Evolutionary conservation across 2,797 vertebrate species (phyloP), one percentile per base, ranked within the genome.

Genomic region (Melanotaenia parkinsoni): DNA sequence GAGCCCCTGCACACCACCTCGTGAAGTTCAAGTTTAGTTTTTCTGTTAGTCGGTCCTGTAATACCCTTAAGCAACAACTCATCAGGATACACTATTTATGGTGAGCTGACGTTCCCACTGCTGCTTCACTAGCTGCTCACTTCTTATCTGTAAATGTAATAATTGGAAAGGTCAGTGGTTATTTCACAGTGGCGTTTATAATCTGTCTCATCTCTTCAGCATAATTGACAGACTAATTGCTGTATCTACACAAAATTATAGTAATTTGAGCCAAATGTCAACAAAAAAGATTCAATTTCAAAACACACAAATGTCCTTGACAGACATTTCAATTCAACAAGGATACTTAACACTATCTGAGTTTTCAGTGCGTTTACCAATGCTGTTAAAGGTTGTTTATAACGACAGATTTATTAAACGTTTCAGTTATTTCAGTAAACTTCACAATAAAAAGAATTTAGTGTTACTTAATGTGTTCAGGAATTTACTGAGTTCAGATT

Each of bases 31-130:
- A 86, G 79, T 81, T 82, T 78, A 68, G 73, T 72, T 86, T 89
- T 80, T 74, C 83, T 5, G 32, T 32, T 82, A 93, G 72, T 59
- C 5, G 4, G 81, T 82, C 78, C 79, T 90, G 63, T 88, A 72
- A 67, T 83, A 83, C 88, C 92, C 85, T 9, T 59, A 84, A 90
- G 83, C 88, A 90, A 83, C 87, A 63, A 89, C 80, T 88, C 88
- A 89, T 82, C 84, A 92, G 80, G 81, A 90, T 93, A 84, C 87
- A 86, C 86, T 92, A 87, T 94, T 95, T 89, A 93, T 76, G 69
- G 81, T 43, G 81, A 90, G 81, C 70, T 66, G 79, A 77, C 74
- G 84, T 72, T 65, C 51, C 70, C 78, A 59, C 61, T 38, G 66
- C 65, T 26, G 77, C 83, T 78, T 77, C 76, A 72, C 82, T 81